A percentile compares a stretch with the other conserved stretches of the same genome.
These are phyloP conservation scores for Platorchestia sp. DNA, from an alignment of 1,140 invertebrate species.

Conservation along the genomic window DNA sequence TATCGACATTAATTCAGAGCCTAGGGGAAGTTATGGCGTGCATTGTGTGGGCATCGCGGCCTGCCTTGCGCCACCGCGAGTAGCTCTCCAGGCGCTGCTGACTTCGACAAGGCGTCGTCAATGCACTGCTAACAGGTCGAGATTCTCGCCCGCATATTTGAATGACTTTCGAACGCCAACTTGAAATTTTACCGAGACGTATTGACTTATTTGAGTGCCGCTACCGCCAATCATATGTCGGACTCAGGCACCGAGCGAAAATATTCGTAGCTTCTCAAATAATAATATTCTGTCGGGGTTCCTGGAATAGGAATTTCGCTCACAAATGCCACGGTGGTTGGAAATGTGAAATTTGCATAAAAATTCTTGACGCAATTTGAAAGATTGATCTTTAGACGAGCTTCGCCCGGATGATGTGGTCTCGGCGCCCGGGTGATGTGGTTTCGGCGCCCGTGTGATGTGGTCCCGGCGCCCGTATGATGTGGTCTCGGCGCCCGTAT, in stretches of 20 bases:
- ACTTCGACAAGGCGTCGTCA: constrained; percentile 25
- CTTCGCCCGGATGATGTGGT: neutral
- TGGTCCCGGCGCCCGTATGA: no score
- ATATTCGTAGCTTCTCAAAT: constrained; percentile 33
- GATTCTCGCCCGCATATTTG: constrained; percentile 19
- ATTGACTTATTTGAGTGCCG: constrained; percentile 24
- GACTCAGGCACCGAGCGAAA: constrained; percentile 31
- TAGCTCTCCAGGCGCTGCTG: neutral
- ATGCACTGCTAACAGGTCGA: constrained; percentile 5
- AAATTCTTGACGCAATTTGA: neutral
- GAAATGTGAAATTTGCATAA: neutral
- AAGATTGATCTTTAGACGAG: neutral
- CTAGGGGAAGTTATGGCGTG: neutral
- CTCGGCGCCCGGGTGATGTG: no score
- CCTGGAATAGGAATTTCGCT: neutral
- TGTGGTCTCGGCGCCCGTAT: no score
- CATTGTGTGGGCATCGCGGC: neutral
- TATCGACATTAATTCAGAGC: neutral
- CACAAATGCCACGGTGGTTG: neutral
- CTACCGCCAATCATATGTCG: constrained; percentile 31
- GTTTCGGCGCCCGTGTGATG: no score
- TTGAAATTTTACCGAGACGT: constrained; percentile 27
- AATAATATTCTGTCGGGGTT: constrained; percentile 10
- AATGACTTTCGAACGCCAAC: constrained; percentile 43
- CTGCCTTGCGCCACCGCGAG: neutral